A percentile compares a stretch with the other conserved stretches of the same genome.
phyloP scores from a whole-genome alignment of 2,797 vertebrate genomes.

The Sandelia bainsii region DNA sequence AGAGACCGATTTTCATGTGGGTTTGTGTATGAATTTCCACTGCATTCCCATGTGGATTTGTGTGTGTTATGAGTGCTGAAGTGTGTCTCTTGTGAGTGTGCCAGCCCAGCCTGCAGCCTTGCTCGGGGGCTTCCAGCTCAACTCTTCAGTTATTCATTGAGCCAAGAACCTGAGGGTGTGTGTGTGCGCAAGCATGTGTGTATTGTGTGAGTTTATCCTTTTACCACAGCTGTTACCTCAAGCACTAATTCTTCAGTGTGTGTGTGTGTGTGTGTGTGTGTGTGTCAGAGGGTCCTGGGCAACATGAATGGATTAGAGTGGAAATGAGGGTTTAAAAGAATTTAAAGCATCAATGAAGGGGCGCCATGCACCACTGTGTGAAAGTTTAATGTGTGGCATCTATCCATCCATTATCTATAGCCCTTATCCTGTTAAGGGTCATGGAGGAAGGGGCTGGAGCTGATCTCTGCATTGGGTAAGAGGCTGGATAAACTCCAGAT shows the following conservation, averaged over 20 bases:
- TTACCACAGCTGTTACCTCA: slow-evolving; percentile 53
- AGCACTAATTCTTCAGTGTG: slow-evolving; percentile 37
- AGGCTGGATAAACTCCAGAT: too few relatives aligned
- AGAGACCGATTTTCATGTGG: slow-evolving; percentile 4
- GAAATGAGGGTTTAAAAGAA: slow-evolving; percentile 34
- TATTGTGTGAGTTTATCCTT: slow-evolving; percentile 53
- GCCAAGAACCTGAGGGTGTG: slow-evolving; percentile 25
- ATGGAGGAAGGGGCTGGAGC: too few relatives aligned
- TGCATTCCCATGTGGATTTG: slow-evolving; percentile 16
- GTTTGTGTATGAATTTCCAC: slow-evolving; percentile 9
- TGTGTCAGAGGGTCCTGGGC: slow-evolving; percentile 10
- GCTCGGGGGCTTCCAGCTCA: slow-evolving; percentile 46
- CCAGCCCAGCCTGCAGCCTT: slow-evolving; percentile 47
- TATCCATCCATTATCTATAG: too few relatives aligned
- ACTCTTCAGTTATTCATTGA: slow-evolving; percentile 54
- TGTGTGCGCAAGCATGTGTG: slow-evolving; percentile 11
- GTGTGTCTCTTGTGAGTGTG: slow-evolving; percentile 11
- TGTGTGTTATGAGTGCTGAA: not conserved
- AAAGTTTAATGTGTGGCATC: not conserved
- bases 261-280: slow-evolving; percentile 16
- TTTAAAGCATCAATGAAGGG: slow-evolving; percentile 7
- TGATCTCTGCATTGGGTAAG: too few relatives aligned
- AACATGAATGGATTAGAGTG: slow-evolving; percentile 13
- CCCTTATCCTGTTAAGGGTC: too few relatives aligned
- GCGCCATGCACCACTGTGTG: not conserved